A percentile compares a stretch with the other conserved stretches of the same genome.
Evolutionary conservation across 2,113 vertebrate genomes (phyloP).

Genomic region (Orcinus orca): DNA sequence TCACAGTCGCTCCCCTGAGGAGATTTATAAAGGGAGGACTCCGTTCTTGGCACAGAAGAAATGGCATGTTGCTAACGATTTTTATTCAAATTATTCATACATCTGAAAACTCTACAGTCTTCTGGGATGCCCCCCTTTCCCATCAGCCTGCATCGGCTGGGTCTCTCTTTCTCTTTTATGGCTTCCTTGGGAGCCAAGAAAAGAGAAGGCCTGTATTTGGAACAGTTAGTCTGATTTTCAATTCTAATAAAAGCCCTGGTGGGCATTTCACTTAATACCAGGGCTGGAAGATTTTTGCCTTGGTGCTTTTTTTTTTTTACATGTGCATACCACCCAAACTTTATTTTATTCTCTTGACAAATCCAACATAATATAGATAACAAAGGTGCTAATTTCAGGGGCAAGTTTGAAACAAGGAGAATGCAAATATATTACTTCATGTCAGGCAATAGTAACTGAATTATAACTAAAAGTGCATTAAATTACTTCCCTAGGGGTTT

Average conservation of each 20-base stretch:
- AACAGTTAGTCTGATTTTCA: background rate
- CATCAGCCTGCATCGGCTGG: background rate
- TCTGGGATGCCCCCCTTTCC: background rate
- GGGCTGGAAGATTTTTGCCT: background rate
- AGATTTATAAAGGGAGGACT: background rate
- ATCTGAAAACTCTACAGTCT: background rate
- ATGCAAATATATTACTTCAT: background rate
- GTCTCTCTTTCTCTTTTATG: background rate
- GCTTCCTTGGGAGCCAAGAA: background rate
- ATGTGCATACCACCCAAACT: background rate
- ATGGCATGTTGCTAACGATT: rapidly evolving
- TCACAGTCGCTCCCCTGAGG: background rate
- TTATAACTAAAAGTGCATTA: background rate
- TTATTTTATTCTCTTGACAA: constrained; percentile 46
- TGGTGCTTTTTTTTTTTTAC: background rate
- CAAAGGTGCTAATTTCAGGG: background rate
- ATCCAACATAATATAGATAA: background rate
- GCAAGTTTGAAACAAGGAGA: background rate
- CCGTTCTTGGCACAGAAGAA: background rate
- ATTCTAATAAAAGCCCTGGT: background rate
- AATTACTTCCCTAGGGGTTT: background rate
- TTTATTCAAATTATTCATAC: background rate
- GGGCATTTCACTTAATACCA: background rate
- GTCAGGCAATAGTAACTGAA: background rate
- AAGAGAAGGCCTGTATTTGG: background rate